Evolutionary conservation across 2,113 vertebrate species (phyloP).

Genomic region (Amphiprion ocellaris): DNA sequence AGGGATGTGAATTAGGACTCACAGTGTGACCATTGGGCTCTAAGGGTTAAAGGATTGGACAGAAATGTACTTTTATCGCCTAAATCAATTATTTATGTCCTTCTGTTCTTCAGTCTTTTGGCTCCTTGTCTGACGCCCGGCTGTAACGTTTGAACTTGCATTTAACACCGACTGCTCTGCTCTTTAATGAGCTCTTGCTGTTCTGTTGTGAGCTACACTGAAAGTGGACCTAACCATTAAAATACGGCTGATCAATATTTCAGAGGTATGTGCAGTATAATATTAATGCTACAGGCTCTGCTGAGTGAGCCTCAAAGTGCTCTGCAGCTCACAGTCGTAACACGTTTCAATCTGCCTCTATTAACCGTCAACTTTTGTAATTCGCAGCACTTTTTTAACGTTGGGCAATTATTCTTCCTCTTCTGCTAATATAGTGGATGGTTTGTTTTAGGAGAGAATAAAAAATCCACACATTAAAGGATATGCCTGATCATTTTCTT

Average conservation of each 20-base stretch:
- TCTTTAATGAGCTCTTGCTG: slow-evolving; percentile 30
- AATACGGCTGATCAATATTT: slow-evolving; percentile 52
- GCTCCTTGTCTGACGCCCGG: background rate
- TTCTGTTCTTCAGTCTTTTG: background rate
- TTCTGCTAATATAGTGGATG: background rate
- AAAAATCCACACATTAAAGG: slow-evolving; percentile 5
- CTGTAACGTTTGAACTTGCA: background rate
- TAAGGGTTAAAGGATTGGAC: too few species aligned
- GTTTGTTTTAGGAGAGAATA: background rate
- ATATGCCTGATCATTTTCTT: background rate
- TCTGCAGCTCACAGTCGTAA: slow-evolving; percentile 29
- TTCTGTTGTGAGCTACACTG: slow-evolving; percentile 15
- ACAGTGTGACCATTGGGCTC: too few species aligned
- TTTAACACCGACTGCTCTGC: background rate
- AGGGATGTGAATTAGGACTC: too few species aligned
- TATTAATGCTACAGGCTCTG: slow-evolving; percentile 32
- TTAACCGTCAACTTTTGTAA: background rate
- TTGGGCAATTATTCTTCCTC: background rate
- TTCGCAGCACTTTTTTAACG: background rate
- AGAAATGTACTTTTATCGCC: too few species aligned
- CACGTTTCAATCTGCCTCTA: background rate
- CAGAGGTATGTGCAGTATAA: slow-evolving; percentile 30
- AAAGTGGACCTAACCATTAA: slow-evolving; percentile 32
- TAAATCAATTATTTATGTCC: background rate
- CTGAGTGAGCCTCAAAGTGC: slow-evolving; percentile 32